Evolutionary conservation across 2,888 invertebrate genomes (phyloP), one percentile per base, ranked within the genome.

Genomic region (Acleris holmiana): DNA sequence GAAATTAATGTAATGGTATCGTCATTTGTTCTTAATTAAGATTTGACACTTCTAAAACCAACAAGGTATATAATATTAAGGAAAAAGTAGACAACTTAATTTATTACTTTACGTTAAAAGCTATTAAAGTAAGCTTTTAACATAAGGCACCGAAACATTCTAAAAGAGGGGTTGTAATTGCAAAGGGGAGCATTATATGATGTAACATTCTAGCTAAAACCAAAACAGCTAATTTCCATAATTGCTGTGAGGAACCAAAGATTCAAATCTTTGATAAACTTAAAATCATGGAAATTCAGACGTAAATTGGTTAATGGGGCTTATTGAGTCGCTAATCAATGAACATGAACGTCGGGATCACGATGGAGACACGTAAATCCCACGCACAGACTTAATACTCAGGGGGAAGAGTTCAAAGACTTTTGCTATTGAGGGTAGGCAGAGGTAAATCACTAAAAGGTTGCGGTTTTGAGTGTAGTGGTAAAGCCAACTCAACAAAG

Each of bases 301-400:
- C 84, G 76, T 83, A 84, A 89, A 90, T 90, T 89, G 89, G 85
- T 84, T 89, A 90, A 91, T 90, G 89, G 88, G 84, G 85, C 87
- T 83, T 79, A 88, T 87, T 89, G 88, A 84, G 85, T 81, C 76
- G 79, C 82, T 87, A 87, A 89, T 90, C 91, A 88, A 91, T 91
- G 89, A 85, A 85, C 87, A 89, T 89, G 88, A 90, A 89, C 78
- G 88, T 88, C 86, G 77, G 79, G 82, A 83, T 84, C 80, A 79
- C 80, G 86, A 83, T 82, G 78, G 78, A 79, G 80, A 81, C 81
- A 82, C 81, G 83, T 82, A 82, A 88, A 84, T 80, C 80, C 78
- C 77, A 77, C 62, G 76, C 74, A 75, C 73, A 70, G 76, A 76
- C 83, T 82, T 82, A 79, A 83, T 82, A 76, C 81, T 74, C 78